These are phyloP conservation scores for Dolomedes plantarius DNA, from an alignment of 2,888 invertebrate species.

Conservation along the genomic window DNA sequence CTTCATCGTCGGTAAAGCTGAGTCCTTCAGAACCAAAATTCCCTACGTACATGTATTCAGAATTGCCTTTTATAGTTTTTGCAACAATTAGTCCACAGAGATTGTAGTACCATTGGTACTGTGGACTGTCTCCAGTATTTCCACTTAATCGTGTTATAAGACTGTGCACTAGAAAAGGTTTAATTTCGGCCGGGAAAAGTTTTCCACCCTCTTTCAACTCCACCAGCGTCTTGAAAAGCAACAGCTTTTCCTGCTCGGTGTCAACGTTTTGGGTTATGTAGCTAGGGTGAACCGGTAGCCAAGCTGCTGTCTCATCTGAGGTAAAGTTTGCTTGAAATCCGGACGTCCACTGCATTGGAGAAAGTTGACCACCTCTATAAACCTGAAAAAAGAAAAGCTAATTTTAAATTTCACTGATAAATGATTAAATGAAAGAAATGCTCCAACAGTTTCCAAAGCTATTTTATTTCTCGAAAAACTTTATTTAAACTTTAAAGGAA, in stretches of 20 bases:
- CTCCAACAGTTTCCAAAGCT: too few relatives aligned
- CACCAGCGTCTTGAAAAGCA: conserved; percentile 20
- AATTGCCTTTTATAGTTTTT: neutral
- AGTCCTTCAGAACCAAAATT: conserved; percentile 42
- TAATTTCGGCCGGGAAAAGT: neutral
- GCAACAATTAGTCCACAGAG: conserved; percentile 13
- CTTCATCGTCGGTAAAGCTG: neutral
- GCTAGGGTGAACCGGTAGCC: conserved; percentile 81
- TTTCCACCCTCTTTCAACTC: conserved; percentile 3
- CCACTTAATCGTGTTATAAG: conserved; percentile 10
- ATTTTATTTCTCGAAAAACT: too few relatives aligned
- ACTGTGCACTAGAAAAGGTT: conserved; percentile 15
- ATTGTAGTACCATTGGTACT: conserved; percentile 34
- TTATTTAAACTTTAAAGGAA: too few relatives aligned
- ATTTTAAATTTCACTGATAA: too few relatives aligned
- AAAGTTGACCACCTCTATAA: conserved; percentile 82
- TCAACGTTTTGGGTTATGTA: conserved; percentile 75
- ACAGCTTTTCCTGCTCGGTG: conserved; percentile 20
- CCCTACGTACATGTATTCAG: conserved; percentile 23
- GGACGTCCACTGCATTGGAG: conserved; percentile 83
- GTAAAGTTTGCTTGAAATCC: conserved; percentile 77
- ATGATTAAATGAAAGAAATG: too few relatives aligned
- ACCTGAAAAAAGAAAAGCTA: conserved; percentile 72
- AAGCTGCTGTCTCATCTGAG: conserved; percentile 80
- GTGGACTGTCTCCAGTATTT: neutral